Conservation (phyloP, 2,797 vertebrate genomes). For the Fringilla coelebs region DNA sequence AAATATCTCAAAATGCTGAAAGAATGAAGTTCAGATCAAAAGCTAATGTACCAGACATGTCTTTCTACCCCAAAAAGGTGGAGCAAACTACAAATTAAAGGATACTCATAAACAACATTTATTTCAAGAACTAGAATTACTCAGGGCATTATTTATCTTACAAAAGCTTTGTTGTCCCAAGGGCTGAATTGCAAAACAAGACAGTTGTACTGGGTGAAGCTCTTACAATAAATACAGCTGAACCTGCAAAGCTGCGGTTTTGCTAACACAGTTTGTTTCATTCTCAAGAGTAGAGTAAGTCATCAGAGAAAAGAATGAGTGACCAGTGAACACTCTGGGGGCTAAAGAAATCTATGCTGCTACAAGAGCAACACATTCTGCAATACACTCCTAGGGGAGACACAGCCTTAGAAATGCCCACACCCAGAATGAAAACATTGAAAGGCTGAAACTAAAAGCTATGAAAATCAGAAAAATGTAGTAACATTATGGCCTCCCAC, state of each 20-base stretch:
- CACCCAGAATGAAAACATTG: not conserved
- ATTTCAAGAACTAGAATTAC: not conserved
- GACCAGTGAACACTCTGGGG: not conserved
- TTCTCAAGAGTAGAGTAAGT: not conserved
- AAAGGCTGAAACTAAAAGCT: not conserved
- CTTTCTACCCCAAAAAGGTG: not conserved
- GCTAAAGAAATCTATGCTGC: not conserved
- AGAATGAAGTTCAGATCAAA: not conserved
- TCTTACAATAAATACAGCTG: not conserved
- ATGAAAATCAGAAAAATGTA: not conserved
- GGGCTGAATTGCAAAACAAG: not conserved
- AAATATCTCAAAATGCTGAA: not conserved
- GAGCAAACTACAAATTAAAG: not conserved
- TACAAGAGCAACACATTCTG: not conserved
- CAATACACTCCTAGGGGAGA: not conserved
- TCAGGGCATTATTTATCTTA: not conserved
- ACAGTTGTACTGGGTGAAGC: not conserved
- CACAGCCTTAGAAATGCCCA: not conserved
- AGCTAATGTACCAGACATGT: not conserved
- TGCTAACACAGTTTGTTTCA: not conserved
- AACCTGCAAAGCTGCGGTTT: not conserved
- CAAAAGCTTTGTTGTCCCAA: not conserved
- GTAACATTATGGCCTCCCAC: not conserved
- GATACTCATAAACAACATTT: not conserved
- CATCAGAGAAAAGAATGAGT: not conserved